Evolutionary conservation across 2,797 vertebrate species (phyloP), one percentile per base, ranked within the genome.

Genomic region (Epinephelus coioides): DNA sequence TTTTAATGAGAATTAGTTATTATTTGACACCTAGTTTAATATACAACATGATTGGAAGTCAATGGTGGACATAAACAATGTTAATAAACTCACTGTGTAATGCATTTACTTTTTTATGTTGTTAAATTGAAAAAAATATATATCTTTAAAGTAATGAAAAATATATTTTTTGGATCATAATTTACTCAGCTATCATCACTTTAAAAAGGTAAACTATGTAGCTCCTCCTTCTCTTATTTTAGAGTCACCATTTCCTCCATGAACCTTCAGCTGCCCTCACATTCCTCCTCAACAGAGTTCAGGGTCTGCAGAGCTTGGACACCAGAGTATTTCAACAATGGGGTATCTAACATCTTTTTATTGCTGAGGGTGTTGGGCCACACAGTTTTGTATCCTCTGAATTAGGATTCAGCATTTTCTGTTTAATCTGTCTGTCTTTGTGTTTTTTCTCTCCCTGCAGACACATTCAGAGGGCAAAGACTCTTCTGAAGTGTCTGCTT

Each of bases 401-500:
- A 57, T 17, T 44, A 11, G 13, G 12, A 54, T 56, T 40, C 2
- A 10, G 4, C 5, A 0, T 53, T 69, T 12, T 2, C 1, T 1
- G n/a, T 55, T 40, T 9, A 27, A 27, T 73, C 4, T 2, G 5
- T 15, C 34, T 14, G 57, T 62, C 59, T 12, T n/a, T 27, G 17
- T 30, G 15, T 53, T 64, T 70, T 69, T 63, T 62, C 2, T 69
- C 70, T 6, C 34, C 34, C 61, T 13, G 13, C 74, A 93, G 91
- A 62, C 23, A 2, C 54, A 1, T 62, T 25, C 64, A 69, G 68
- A 91, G 8, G 76, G 53, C 0, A 1, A 91, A 55, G 60, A 49
- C 0, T 6, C 0, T 15, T 25, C 40, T 63, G 12, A 85, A 79
- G 61, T 80, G 51, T 25, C 0, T 78, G 11, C n/a, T 93, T 14